Percentiles rank a stretch among this genome's conserved stretches.
phyloP scores from a whole-genome alignment of 1,140 invertebrate genomes.

The Caenorhabditis briggsae region DNA sequence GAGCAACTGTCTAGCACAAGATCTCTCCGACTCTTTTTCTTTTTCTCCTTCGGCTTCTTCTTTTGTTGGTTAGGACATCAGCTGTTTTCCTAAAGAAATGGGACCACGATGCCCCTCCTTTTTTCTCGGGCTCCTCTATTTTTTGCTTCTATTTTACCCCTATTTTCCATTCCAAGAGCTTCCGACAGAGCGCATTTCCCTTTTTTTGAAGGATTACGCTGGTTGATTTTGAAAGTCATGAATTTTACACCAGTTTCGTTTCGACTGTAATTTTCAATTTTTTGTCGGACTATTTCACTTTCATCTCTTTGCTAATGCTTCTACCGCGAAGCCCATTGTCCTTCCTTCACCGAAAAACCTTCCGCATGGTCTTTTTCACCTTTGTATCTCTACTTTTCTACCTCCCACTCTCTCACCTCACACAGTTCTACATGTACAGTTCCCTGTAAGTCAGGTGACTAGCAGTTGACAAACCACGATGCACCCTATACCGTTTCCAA shows the following conservation, averaged over 20 bases:
- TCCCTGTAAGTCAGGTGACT: conserved; percentile 31
- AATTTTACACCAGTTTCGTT: neutral
- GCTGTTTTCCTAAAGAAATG: conserved; percentile 11
- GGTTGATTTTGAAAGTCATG: neutral
- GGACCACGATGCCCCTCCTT: conserved; percentile 37
- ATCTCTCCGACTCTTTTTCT: neutral
- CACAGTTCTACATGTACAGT: conserved; percentile 10
- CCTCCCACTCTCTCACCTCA: neutral
- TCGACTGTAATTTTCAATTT: neutral
- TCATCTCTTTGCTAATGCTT: neutral
- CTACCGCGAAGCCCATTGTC: conserved; percentile 30
- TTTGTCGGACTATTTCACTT: neutral
- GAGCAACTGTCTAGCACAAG: conserved; percentile 41
- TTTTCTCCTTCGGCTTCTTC: neutral
- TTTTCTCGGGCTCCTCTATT: neutral
- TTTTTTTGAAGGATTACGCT: neutral
- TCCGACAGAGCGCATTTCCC: conserved; percentile 41
- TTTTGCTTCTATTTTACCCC: conserved; percentile 10
- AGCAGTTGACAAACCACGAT: conserved; percentile 45
- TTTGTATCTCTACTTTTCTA: conserved; percentile 21
- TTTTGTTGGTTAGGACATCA: conserved; percentile 7
- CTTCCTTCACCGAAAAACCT: neutral
- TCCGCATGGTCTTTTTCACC: conserved; percentile 20
- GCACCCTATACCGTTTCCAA: conserved; percentile 34
- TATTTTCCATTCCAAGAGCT: conserved; percentile 7